These are phyloP conservation scores for Sternarchorhynchus goeldii DNA, from an alignment of 2,797 vertebrate species.

Conservation along the genomic window DNA sequence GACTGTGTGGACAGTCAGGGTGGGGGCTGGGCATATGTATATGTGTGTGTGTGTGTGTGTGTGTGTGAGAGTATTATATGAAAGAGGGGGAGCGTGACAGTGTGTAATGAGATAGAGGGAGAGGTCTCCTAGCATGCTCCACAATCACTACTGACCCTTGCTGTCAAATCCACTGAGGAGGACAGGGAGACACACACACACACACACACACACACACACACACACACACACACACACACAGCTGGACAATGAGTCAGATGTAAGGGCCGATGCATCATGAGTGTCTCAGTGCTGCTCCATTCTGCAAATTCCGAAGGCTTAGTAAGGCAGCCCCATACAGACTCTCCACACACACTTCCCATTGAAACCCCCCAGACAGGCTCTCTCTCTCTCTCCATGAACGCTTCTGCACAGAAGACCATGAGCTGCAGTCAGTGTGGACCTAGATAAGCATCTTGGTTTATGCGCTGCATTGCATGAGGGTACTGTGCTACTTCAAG, in stretches of 20 bases:
- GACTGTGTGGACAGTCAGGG: background rate
- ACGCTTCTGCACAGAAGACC: background rate
- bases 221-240: constrained; percentile 26
- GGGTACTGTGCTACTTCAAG: background rate
- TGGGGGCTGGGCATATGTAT: background rate
- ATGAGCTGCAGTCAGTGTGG: too few relatives aligned
- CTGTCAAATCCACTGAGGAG: constrained; percentile 66
- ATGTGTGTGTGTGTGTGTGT: constrained; percentile 46
- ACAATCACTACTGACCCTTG: constrained; percentile 76
- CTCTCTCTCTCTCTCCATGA: background rate
- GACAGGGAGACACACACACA: constrained; percentile 33
- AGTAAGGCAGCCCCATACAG: constrained; percentile 6
- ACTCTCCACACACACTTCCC: background rate
- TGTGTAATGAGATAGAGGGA: constrained; percentile 73
- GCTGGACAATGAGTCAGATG: constrained; percentile 42
- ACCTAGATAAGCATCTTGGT: background rate
- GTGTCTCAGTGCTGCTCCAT: constrained; percentile 29
- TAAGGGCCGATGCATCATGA: constrained; percentile 44
- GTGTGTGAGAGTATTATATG: constrained; percentile 29
- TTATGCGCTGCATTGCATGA: background rate
- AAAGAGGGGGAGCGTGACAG: constrained; percentile 74
- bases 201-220: constrained; percentile 35
- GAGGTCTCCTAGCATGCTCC: constrained; percentile 57
- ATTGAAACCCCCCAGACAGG: background rate
- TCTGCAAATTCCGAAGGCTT: constrained; percentile 19